Conservation (phyloP, 2,113 vertebrate genomes). For the Gopherus evgoodei region DNA sequence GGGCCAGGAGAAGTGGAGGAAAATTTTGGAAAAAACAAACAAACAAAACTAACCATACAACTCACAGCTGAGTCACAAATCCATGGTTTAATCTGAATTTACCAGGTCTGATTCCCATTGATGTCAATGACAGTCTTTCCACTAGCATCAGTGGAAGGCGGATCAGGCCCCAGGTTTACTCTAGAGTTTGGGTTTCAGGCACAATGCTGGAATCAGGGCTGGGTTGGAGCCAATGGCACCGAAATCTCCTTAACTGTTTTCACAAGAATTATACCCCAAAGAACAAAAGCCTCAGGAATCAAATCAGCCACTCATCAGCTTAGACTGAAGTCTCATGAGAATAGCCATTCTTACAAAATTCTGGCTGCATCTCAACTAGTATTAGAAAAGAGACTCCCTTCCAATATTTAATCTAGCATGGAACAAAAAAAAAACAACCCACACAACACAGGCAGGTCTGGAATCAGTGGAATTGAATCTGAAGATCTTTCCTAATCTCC, state of each 20-base stretch:
- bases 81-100: background rate
- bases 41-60: too few relatives aligned
- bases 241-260: accelerated
- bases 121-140: background rate
- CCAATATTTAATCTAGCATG: background rate
- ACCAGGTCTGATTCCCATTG: background rate
- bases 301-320: background rate
- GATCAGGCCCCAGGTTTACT: background rate
- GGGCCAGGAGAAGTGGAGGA: background rate
- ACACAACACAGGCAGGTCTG: background rate
- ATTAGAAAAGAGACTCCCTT: background rate
- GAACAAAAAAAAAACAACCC: background rate
- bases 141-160: accelerated
- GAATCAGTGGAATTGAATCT: too few relatives aligned
- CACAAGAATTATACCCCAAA: background rate
- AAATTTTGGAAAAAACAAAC: too few relatives aligned
- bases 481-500: accelerated
- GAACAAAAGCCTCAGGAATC: background rate
- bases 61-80: background rate
- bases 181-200: background rate
- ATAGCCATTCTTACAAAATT: background rate
- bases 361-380: background rate
- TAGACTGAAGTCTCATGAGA: background rate
- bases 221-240: accelerated
- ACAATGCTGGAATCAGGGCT: background rate